phyloP scores from a whole-genome alignment of 2,113 vertebrate genomes.

The Taxidea taxus region DNA sequence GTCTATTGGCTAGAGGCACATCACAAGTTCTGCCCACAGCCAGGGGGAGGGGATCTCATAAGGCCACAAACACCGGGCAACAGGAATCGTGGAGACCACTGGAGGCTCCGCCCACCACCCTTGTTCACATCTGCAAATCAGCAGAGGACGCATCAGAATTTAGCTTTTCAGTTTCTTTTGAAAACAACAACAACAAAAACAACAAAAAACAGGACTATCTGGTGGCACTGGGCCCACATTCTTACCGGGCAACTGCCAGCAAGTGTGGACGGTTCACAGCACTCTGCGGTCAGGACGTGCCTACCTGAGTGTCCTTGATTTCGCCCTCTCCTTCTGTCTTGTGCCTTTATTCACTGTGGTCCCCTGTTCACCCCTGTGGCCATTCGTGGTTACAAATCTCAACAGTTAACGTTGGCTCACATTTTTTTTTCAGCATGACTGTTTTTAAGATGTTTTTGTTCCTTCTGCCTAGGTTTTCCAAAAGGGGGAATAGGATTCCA shows the following conservation, averaged over 20 bases:
- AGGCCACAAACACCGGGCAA: too few relatives aligned
- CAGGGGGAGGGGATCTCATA: neutral
- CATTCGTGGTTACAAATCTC: neutral
- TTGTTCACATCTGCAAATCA: neutral
- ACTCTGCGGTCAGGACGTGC: too few relatives aligned
- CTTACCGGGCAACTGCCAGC: neutral
- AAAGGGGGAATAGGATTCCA: neutral
- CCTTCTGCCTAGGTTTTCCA: neutral
- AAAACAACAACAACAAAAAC: too few relatives aligned
- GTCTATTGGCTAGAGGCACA: neutral
- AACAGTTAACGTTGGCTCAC: neutral
- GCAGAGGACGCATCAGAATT: too few relatives aligned
- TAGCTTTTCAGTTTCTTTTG: neutral
- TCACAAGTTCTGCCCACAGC: neutral
- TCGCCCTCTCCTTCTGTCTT: neutral
- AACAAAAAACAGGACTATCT: neutral
- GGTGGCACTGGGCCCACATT: neutral
- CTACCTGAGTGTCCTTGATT: neutral
- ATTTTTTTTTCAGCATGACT: neutral
- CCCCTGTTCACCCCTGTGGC: neutral
- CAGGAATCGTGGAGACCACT: too few relatives aligned
- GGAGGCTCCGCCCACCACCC: accelerated
- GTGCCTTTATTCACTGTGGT: neutral
- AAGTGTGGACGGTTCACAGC: neutral
- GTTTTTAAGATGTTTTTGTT: neutral